Base-by-base conservation (phyloP, 2,797 vertebrate genomes). In the Luscinia luscinia region DNA sequence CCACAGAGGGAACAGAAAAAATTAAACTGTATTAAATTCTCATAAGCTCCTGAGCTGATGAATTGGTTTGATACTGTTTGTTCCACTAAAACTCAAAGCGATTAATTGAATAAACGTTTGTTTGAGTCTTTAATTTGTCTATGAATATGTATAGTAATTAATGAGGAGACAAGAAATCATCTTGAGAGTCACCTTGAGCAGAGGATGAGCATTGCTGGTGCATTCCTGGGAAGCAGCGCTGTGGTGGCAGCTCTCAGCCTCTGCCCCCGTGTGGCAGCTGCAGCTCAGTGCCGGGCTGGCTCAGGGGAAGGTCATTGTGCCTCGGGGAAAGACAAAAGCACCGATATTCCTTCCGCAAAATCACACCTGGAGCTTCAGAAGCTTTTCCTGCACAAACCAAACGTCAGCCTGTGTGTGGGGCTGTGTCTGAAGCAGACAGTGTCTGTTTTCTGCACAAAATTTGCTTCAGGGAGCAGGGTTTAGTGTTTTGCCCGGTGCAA, bases 151-250 rank as follows among this genome's bases (percentile, higher is more conserved):
- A 58, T 43, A 48, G 40, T 72, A 88, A 87, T 87, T 90, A 95
- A 70, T 27, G 68, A 91, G 66, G 76, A 90, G 87, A 62, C 59
- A 73, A 69, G 87, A 62, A 85, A 58, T 82, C 46, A 61, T 93
- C 68, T 45, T 27, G 49, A 81, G 94, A 93, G 91, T 97, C 96
- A 96, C 97, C 97, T 96, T 97, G 95, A 90, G 89, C 83, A 38
- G 75, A 48, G 78, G 48, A 34, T 32, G n/a, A 70, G 75, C 46
- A 11, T 57, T 82, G 66, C 62, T 2, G 40, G 46, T 55, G 83
- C 46, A 4, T 88, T 78, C 55, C 46, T 43, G 82, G 84, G 85
- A 79, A 30, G 26, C 80, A 43, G 87, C 28, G 22, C 23, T 58
- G 80, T 17, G 32, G n/a, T 51, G 62, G 9, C 4, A 21, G 55